phyloP scores from a whole-genome alignment of 1,140 invertebrate species.

The Brachionus plicatilis region DNA sequence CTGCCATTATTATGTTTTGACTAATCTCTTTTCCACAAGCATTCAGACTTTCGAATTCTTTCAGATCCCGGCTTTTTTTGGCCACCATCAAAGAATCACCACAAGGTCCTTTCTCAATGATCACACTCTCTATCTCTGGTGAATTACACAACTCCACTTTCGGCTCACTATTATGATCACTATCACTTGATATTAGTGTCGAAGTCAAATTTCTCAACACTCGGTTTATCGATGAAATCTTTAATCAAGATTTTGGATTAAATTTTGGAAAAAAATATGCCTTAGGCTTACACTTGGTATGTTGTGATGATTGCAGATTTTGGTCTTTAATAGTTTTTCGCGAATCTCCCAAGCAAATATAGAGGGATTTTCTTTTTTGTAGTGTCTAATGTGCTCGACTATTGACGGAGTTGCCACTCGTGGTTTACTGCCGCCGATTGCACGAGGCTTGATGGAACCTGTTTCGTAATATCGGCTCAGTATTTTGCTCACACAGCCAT shows the following conservation, averaged over 20 bases:
- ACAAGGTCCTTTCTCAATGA: neutral
- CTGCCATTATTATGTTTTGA: neutral
- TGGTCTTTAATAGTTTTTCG: constrained; percentile 82
- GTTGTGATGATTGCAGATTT: constrained; percentile 91
- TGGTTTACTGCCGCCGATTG: constrained; percentile 39
- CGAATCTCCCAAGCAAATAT: constrained; percentile 94
- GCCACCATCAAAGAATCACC: neutral
- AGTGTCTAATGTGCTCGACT: constrained; percentile 83
- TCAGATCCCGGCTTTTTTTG: constrained; percentile 25
- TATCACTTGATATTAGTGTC: neutral
- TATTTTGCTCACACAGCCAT: constrained; percentile 93
- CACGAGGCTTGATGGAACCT: constrained; percentile 29
- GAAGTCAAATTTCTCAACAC: constrained; percentile 38
- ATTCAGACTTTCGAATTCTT: constrained; percentile 34
- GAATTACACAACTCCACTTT: neutral
- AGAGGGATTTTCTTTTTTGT: constrained; percentile 85
- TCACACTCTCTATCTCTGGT: neutral
- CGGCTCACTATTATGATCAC: neutral
- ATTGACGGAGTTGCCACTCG: constrained; percentile 80
- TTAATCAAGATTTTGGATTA: neutral
- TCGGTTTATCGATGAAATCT: constrained; percentile 41
- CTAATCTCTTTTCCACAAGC: neutral
- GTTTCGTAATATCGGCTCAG: constrained; percentile 61
- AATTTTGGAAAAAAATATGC: constrained; percentile 49
- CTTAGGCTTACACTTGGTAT: constrained; percentile 83